phyloP scores from a whole-genome alignment of 2,113 vertebrate species.

The Formicarius rufipectus region DNA sequence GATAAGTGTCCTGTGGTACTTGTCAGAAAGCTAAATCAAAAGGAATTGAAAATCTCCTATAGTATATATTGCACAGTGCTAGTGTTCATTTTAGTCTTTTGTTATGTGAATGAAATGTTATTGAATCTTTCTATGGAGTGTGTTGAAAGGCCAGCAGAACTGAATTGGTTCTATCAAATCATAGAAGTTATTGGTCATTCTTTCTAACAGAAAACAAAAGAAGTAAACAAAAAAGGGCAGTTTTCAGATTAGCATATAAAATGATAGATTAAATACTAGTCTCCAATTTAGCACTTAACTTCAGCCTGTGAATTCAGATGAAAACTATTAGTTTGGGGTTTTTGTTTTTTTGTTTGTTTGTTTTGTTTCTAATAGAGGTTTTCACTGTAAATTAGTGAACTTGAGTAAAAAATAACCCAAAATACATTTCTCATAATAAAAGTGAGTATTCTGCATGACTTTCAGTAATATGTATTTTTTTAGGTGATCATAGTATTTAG shows the following conservation, averaged over 20 bases:
- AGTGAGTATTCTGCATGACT: neutral
- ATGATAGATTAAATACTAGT: neutral
- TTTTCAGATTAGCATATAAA: neutral
- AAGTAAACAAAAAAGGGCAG: neutral
- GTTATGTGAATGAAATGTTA: neutral
- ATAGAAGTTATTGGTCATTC: neutral
- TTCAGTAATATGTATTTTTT: neutral
- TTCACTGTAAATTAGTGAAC: neutral
- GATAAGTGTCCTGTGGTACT: neutral
- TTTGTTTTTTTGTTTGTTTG: neutral
- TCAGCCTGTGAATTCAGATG: neutral
- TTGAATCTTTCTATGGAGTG: neutral
- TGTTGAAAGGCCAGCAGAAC: neutral
- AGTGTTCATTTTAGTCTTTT: neutral
- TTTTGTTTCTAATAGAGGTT: neutral
- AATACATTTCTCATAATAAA: neutral
- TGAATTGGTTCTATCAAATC: neutral
- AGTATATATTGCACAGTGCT: no score
- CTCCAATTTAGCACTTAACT: neutral
- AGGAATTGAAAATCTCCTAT: neutral
- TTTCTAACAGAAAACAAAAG: neutral
- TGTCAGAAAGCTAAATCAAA: neutral
- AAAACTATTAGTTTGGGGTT: neutral
- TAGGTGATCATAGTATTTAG: rapidly evolving
- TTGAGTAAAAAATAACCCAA: neutral